Evolutionary conservation across 2,797 vertebrate genomes (phyloP).

Genomic region (Rhinogobio ventralis): DNA sequence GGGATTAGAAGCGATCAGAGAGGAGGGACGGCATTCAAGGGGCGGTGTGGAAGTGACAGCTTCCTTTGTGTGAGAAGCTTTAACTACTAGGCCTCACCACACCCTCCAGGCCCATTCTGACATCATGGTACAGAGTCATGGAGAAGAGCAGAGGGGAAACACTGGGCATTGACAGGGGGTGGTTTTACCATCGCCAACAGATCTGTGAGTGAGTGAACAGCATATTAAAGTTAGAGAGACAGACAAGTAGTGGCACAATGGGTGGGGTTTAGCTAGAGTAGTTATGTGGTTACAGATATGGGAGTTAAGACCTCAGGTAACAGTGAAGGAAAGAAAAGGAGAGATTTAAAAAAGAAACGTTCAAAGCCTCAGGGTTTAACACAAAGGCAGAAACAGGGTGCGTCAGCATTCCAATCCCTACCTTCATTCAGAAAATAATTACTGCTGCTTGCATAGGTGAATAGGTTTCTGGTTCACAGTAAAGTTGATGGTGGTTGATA

Average conservation of each 20-base stretch:
- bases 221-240: conserved; percentile 18
- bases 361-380: conserved; percentile 29
- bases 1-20: conserved; percentile 70
- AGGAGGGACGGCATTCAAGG: conserved; percentile 56
- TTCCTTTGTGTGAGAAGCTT: conserved; percentile 54
- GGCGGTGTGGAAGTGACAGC: conserved; percentile 59
- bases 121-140: conserved; percentile 19
- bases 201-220: background rate
- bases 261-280: conserved; percentile 24
- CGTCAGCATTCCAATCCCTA: conserved; percentile 50
- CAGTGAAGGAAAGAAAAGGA: conserved; percentile 15
- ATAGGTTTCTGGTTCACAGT: conserved; percentile 28
- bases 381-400: conserved; percentile 46
- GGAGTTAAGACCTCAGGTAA: conserved; percentile 31
- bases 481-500: conserved; percentile 40
- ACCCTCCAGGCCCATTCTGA: conserved; percentile 47
- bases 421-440: conserved; percentile 55
- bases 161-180: background rate
- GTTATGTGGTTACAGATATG: conserved; percentile 33
- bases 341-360: conserved; percentile 18
- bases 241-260: conserved; percentile 15
- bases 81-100: conserved; percentile 50
- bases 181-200: background rate
- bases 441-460: conserved; percentile 27
- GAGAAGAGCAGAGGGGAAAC: conserved; percentile 14